Base-by-base conservation (phyloP, 2,113 vertebrate genomes). In the Dendrocopos noguchii region DNA sequence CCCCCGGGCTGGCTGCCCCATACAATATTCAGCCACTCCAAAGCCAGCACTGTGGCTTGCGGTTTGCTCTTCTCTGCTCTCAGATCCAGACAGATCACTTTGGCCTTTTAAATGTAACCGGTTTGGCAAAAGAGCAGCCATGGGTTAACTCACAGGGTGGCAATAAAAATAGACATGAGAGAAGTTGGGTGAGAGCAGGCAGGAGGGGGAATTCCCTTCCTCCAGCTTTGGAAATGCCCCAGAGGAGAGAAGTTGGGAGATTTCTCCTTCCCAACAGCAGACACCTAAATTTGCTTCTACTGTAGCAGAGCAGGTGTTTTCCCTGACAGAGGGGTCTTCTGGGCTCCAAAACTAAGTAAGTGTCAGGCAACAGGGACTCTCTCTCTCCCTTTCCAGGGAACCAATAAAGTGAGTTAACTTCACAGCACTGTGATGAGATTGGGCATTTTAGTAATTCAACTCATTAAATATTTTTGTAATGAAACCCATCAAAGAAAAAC, bases 141-240 rank as follows among this genome's bases (percentile, higher is more conserved):
- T 77, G 34, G 27, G 34, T 78, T 82, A 74, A 71, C 22, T 63
- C 72, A 19, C 11, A 22, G 12, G 17, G 1, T 60, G 53, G 71
- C 56, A n/a, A 39, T 44, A 50, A 90, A 93, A 94, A 88, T 15
- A 90, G 79, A 59, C 14, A 1, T 5, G n/a, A 77, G 53, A 84
- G 44, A 60, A 87, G 46, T 12, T 53, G 52, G 27, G 25, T 82
- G 79, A 77, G 73, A 75, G 60, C 15, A 36, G n/a, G 29, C n/a
- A 65, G 47, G 73, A 87, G 55, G 42, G 71, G 84, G 46, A 94
- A 91, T 33, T 74, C 91, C 78, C 79, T 91, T 91, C 68, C 72
- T 74, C 66, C 0, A 0, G 33, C 9, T 71, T 53, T 82, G 79
- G 84, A 88, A 95, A 83, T 87, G 65, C 33, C 79, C 42, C 0